Evolutionary conservation across 2,888 invertebrate species (phyloP), one percentile per base, ranked within the genome.

Genomic region (Ophion obscuratus): DNA sequence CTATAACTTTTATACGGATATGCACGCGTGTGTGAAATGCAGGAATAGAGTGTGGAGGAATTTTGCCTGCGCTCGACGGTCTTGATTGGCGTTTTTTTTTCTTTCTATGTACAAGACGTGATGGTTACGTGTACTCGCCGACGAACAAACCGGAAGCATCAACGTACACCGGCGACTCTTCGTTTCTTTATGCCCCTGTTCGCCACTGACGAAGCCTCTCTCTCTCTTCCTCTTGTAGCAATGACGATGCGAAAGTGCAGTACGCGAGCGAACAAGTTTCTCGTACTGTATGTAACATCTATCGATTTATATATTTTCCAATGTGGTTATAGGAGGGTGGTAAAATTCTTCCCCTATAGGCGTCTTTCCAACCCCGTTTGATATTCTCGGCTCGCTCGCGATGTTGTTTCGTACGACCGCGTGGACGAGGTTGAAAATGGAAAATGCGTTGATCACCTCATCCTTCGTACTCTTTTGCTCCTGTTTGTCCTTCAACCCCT

Each of bases 371-470:
- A n/a, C 53, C 66, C 61, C 14, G 20, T 47, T 68, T 47, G 17
- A 36, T 53, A 44, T 64, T 53, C 14, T 53, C 57, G 40, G n/a
- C 17, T 24, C 47, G 17, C 20, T 64, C 44, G 31, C 11, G 68
- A 67, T 70, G 27, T 17, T 67, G 31, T 27, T 47, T 47, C 14
- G 40, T 40, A 40, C 59, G 76, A 71, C 59, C 76, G 75, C 79
- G 73, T 77, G 67, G 83, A 77, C 36, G 62, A 76, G 20, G 11
- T 81, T 59, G 62, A 24, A 66, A 27, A 24, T 40, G 59, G 61
- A 17, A 71, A 83, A 80, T 53, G 83, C 71, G 75, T 83, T 73
- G 71, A 83, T 79, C 71, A 86, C 61, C 73, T 71, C 59, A 71
- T 31, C 61, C 57, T 47, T 66, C 74, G 71, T 53, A 73, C 53